Evolutionary conservation across 2,113 vertebrate genomes (phyloP), one percentile per base, ranked within the genome.

Genomic region (Aphyosemion australe): DNA sequence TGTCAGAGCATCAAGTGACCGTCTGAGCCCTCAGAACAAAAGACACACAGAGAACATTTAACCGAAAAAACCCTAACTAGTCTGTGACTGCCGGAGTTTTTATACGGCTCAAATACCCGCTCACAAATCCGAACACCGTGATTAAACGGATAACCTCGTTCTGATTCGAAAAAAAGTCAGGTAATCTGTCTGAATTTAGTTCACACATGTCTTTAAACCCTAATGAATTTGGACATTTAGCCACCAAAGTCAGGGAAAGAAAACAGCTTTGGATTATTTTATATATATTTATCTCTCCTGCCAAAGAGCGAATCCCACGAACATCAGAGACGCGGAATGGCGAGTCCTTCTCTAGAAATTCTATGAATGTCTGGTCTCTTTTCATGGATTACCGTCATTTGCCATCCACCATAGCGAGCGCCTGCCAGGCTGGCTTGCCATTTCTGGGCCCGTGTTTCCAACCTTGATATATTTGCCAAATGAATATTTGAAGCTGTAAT

Each of bases 401-500:
- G 72, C 85, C 89, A 88, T 87, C 85, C 88, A 64, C 80, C 65
- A 80, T 91, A 88, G 88, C 87, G 79, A 86, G 83, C 53, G 71
- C 39, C 78, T 91, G 91, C 90, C 91, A 93, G 91, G 65, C 89
- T 72, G 88, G 84, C 89, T 87, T 88, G 88, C 88, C 89, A 88
- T 93, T 93, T 89, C 89, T 91, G 90, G 89, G 92, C 90, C 90
- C 76, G 89, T 80, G 81, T 81, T 85, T 89, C 82, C 82, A 90
- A 92, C 92, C 92, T 93, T 93, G 92, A 92, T 91, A 93, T 90
- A 92, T 93, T 92, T 93, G 92, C 91, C 92, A 94, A 92, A 91
- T 89, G 88, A 91, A 91, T 93, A 92, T 92, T 91, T 91, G 91
- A 91, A 92, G 86, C 91, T 84, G 84, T 93, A 93, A 93, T 93